Base-by-base conservation (phyloP, 2,797 vertebrate genomes). In the Sphaeramia orbicularis region DNA sequence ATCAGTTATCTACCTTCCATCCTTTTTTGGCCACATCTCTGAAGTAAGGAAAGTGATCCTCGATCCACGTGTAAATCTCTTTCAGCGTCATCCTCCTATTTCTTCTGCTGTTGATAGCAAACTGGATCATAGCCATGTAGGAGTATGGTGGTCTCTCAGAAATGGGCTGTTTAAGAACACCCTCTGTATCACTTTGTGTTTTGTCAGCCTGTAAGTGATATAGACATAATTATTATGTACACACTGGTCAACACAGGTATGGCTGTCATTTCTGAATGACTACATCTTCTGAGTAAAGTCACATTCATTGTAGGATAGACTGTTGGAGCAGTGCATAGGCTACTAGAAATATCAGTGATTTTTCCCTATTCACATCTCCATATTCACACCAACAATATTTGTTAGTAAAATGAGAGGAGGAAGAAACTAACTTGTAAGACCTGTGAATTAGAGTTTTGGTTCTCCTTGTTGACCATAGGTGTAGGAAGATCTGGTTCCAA, bases 81-180 rank as follows among this genome's bases (percentile, higher is more conserved):
- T 98, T 99, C 69, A 99, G 87, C 1, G 96, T 98, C 98, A 99
- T 98, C 76, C 89, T 94, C 77, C 94, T 93, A 81, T 85, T 93
- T 61, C 92, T 93, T 0, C 92, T 95, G 74, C 97, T 99, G 90
- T 99, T 99, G 89, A 99, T 99, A 3, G 98, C 98, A 61, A 99
- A 99, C 72, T 99, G 98, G 82, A 99, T 99, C 96, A 99, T 97
- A 65, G 96, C 96, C 96, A 99, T 99, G 87, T 99, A 99, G 63
- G 98, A 99, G 77, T 97, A 99, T 0, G 98, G 97, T 0, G 97
- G 98, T 66, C 97, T 92, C 81, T 97, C 94, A 0, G 89, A 93
- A 37, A 84, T 12, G 0, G 92, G 87, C 13, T 93, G 90, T 37
- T 89, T 36, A 4, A 9, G 44, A 41, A 11, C 56, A 1, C 40